Evolutionary conservation across 1,140 invertebrate species (phyloP), one percentile per base, ranked within the genome.

Genomic region (Drosophila leontia): DNA sequence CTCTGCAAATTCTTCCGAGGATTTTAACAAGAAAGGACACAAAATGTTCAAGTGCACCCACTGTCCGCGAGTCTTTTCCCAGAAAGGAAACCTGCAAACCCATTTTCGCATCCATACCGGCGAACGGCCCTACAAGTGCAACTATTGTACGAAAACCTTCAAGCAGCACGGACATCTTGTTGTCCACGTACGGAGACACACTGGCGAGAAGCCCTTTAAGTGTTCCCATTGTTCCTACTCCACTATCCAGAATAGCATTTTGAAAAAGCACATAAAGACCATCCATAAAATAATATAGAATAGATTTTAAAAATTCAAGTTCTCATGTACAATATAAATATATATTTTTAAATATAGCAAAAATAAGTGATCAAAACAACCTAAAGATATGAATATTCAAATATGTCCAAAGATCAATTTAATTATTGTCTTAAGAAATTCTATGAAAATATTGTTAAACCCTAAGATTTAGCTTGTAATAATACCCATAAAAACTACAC

Each of bases 101-200:
- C 69, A 72, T 19, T 15, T 41, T 0, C 51, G 64, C 0, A 11
- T 37, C 3, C 69, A 72, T 17, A 69, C 63, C 7, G 67, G 63
- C 9, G 63, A 68, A 39, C 35, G 63, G 3, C 67, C 67, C 8
- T 70, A 23, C 19, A 41, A n/a, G 13, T 70, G 67, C 19, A 7
- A 19, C 3, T 7, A 23, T 4, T 69, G 65, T 9, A 0, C 23
- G 7, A n/a, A 11, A 9, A n/a, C 29, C 9, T 70, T 69, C 5
- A 39, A 15, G n/a, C 63, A 53, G 26, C 0, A 11, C 0, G 13
- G 23, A 2, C 37, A 44, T n/a, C 62, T 70, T 3, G n/a, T 1
- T 0, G 48, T 29, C n/a, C 67, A 70, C 19, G 5, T 6, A 2
- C 62, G 39, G 13, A 0, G 2, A 4, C 67, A 70, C 32, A 68